Conservation (phyloP, 2,797 vertebrate genomes). For the Poliocrania exsul region DNA sequence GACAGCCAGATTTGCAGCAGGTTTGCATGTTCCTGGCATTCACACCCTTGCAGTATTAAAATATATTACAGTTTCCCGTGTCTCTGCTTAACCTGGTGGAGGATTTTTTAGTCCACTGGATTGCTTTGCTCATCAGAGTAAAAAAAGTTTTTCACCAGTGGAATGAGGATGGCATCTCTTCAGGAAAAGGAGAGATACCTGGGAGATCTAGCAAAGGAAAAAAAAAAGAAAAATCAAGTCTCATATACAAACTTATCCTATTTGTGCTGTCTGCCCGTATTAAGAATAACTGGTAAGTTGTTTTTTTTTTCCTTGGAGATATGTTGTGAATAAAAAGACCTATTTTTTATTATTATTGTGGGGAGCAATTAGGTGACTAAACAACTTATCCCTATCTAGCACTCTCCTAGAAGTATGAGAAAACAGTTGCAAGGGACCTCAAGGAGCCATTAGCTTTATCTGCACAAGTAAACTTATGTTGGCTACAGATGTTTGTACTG, state of each 20-base stretch:
- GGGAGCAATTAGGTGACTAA: background rate
- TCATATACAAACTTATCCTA: background rate
- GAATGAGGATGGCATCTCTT: background rate
- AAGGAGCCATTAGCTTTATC: background rate
- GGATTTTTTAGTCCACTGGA: background rate
- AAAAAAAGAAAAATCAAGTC: background rate
- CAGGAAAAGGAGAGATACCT: background rate
- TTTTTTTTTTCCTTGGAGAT: background rate
- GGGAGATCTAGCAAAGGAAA: background rate
- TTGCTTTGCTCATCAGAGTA: background rate
- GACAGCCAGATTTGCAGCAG: background rate
- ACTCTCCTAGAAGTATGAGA: background rate
- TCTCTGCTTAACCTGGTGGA: accelerated
- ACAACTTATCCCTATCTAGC: background rate
- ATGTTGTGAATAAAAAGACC: background rate
- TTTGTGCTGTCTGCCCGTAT: background rate
- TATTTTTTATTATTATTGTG: background rate
- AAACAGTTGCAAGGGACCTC: background rate
- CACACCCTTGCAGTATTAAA: background rate
- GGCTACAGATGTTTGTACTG: background rate
- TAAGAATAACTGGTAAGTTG: background rate
- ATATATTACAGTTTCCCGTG: background rate
- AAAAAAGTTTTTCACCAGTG: background rate
- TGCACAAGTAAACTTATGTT: background rate
- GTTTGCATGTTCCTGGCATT: background rate